phyloP scores from a whole-genome alignment of 2,113 vertebrate species.

The Pedionomus torquatus region DNA sequence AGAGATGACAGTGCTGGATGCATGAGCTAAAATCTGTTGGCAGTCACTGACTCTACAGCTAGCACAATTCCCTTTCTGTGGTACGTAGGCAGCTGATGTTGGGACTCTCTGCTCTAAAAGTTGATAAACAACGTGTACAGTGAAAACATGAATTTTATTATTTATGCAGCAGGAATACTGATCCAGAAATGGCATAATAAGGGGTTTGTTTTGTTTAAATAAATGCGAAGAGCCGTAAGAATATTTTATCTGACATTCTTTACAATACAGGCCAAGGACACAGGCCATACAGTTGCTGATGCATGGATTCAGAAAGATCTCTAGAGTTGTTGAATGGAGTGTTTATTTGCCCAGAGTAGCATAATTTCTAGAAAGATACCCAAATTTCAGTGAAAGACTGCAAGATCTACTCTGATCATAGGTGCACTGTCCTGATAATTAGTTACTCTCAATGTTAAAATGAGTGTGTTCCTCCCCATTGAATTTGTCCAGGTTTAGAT shows the following conservation, averaged over 20 bases:
- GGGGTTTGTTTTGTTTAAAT: not conserved
- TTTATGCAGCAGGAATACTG: not conserved
- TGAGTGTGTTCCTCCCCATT: not conserved
- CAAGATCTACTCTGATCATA: not conserved
- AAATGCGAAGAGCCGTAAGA: accelerated
- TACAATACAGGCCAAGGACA: not conserved
- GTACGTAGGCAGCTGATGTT: not conserved
- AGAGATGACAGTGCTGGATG: not conserved
- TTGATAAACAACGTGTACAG: not conserved
- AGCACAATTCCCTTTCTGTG: not conserved
- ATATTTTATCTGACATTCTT: not conserved
- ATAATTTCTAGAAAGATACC: not conserved
- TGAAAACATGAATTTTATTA: not conserved
- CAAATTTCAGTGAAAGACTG: not conserved
- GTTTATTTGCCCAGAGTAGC: not conserved
- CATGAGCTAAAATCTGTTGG: not conserved
- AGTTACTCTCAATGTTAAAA: not conserved
- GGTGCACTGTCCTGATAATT: not conserved
- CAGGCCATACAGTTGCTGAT: not conserved
- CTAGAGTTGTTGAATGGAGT: not conserved
- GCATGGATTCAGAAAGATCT: not conserved
- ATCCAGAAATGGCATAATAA: not conserved
- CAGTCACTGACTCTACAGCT: not conserved
- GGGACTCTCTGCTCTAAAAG: accelerated
- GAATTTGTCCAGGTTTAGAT: not conserved